A percentile compares a stretch with the other conserved stretches of the same genome.
Evolutionary conservation across 2,113 vertebrate genomes (phyloP).

Genomic region (Oplegnathus fasciatus): DNA sequence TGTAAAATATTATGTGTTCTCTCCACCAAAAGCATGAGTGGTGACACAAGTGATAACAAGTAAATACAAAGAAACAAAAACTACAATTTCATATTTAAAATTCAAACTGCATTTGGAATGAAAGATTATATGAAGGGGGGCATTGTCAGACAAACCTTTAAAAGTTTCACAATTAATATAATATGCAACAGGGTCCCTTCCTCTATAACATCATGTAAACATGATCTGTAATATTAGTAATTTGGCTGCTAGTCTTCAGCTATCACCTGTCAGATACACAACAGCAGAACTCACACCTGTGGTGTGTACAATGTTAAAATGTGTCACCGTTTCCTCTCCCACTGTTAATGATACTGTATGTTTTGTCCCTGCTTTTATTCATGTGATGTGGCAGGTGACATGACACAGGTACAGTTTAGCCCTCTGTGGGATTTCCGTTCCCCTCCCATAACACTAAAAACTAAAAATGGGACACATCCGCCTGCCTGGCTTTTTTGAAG

Average conservation of each 20-base stretch:
- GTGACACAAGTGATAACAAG: background rate
- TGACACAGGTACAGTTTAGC: slow-evolving; percentile 28
- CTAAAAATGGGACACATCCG: slow-evolving; percentile 37
- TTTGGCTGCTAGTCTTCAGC: background rate
- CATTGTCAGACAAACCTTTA: background rate
- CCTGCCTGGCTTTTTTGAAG: slow-evolving; percentile 43
- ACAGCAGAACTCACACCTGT: slow-evolving; percentile 4
- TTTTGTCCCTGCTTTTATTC: slow-evolving; percentile 10
- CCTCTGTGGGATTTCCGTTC: slow-evolving; percentile 26
- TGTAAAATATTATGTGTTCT: background rate
- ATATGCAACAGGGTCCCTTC: background rate
- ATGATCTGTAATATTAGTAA: background rate
- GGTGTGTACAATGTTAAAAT: background rate
- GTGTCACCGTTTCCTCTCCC: background rate
- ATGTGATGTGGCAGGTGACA: slow-evolving; percentile 21
- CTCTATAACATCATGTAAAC: background rate
- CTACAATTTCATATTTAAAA: background rate
- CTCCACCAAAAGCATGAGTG: background rate
- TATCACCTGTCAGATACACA: slow-evolving; percentile 9
- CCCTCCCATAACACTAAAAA: slow-evolving; percentile 20
- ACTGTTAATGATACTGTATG: background rate
- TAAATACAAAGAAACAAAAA: no score
- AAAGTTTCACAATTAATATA: background rate
- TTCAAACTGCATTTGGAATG: background rate
- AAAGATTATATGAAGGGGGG: background rate